Evolutionary conservation across 2,113 vertebrate species (phyloP), one percentile per base, ranked within the genome.

Genomic region (Chauna torquata): DNA sequence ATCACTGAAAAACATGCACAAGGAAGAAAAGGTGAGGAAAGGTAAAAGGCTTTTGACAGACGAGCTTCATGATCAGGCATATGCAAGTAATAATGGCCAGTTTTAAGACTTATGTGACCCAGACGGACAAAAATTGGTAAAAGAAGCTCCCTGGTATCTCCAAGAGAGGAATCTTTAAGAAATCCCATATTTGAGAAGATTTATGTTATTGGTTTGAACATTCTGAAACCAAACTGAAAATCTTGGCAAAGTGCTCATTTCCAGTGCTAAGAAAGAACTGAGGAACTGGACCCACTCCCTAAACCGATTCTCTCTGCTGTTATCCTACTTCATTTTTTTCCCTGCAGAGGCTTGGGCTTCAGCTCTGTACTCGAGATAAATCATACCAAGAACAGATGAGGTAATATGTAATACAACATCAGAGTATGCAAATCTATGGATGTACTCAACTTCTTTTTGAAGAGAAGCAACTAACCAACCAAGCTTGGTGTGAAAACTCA

Each of bases 401-500:
- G 8, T 44, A 59, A 28, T 18, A 47, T 0, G 0, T 1, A 68
- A 69, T 5, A 30, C 54, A 71, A 8, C 16, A 42, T 44, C 57
- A 52, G 44, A 57, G 16, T 25, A 38, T 54, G 22, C 42, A 76
- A 50, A 74, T 36, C 36, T 28, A 7, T 17, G 40, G 14, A 64
- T 38, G 4, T 15, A 42, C 42, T 25, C 50, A 52, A 52, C 50
- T 13, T 80, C 27, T 58, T 20, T 36, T 9, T 75, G 68, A 54
- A 49, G 13, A 64, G 50, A 80, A 18, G 8, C 25, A 36, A 20
- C 13, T 6, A 34, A 70, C 23, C 44, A 59, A 9, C 25, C 15
- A 49, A 52, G 4, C 13, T 38, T 0, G 0, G 3, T 6, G 24
- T 47, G 71, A 85, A 87, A 86, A 34, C 23, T 38, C 2, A 0